Evolutionary conservation across 2,888 invertebrate genomes (phyloP).

Genomic region (Peribatodes rhomboidaria): DNA sequence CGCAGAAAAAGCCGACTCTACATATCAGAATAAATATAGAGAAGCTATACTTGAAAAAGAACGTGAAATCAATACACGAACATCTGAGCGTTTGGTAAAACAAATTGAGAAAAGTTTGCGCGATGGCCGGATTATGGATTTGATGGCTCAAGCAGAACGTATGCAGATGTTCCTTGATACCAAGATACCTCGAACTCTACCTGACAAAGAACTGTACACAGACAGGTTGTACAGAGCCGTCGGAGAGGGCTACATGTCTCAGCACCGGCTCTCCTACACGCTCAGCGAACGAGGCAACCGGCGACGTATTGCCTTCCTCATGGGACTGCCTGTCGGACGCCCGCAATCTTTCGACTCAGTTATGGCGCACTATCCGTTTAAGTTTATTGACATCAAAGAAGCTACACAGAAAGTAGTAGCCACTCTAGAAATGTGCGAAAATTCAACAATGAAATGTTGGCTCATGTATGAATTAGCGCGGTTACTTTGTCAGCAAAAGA

Average conservation of each 20-base stretch:
- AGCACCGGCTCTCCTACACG: slow-evolving; percentile 76
- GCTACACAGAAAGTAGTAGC: slow-evolving; percentile 70
- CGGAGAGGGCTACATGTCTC: slow-evolving; percentile 76
- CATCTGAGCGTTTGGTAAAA: slow-evolving; percentile 70
- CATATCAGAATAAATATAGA: slow-evolving; percentile 73
- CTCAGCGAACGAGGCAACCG: slow-evolving; percentile 79
- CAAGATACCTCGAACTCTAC: slow-evolving; percentile 75
- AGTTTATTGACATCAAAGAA: slow-evolving; percentile 74
- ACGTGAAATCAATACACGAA: slow-evolving; percentile 73
- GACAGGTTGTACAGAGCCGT: slow-evolving; percentile 77
- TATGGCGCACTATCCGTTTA: slow-evolving; percentile 78
- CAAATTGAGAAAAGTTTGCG: slow-evolving; percentile 72
- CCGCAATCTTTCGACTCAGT: slow-evolving; percentile 81
- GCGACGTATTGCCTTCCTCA: slow-evolving; percentile 78
- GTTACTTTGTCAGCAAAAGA: slow-evolving; percentile 75
- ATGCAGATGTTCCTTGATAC: slow-evolving; percentile 78
- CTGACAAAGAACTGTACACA: slow-evolving; percentile 75
- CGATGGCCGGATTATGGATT: slow-evolving; percentile 70
- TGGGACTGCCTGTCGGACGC: slow-evolving; percentile 77
- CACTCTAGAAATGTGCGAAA: slow-evolving; percentile 79
- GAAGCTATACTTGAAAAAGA: slow-evolving; percentile 70
- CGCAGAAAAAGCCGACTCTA: slow-evolving; percentile 77
- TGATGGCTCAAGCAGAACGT: slow-evolving; percentile 77
- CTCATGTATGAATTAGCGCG: slow-evolving; percentile 78
- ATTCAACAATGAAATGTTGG: slow-evolving; percentile 81